These are phyloP conservation scores for Onchidella celtica DNA, from an alignment of 2,888 invertebrate species.

Conservation along the genomic window DNA sequence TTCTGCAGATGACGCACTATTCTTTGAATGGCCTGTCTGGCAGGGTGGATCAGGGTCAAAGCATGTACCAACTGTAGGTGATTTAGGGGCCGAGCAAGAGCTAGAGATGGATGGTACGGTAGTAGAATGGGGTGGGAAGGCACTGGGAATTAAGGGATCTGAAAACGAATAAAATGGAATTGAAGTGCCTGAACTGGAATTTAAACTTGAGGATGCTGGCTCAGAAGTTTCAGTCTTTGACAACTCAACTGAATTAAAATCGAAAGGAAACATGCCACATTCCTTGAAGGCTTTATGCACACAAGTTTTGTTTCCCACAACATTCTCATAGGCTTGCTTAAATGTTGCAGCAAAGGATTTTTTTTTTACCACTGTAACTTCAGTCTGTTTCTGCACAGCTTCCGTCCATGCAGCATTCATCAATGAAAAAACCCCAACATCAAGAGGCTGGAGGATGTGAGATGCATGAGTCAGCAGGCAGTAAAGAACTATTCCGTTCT, in stretches of 20 bases:
- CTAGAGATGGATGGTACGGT: no score
- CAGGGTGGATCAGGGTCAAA: no score
- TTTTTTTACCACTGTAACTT: conserved; percentile 2
- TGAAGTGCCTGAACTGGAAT: no score
- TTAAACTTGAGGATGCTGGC: not conserved
- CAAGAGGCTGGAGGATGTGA: conserved; percentile 24
- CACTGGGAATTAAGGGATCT: no score
- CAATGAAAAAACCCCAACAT: conserved; percentile 16
- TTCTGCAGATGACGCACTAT: no score
- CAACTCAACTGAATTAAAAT: not conserved
- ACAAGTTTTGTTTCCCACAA: not conserved
- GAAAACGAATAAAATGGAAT: no score
- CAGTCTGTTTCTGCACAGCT: conserved; percentile 11
- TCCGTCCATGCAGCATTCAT: conserved; percentile 17
- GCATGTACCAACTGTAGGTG: no score
- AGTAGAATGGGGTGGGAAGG: no score
- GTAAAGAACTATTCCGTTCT: conserved; percentile 19
- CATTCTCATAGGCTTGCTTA: conserved; percentile 15
- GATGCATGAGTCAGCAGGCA: conserved; percentile 14
- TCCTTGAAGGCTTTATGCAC: not conserved
- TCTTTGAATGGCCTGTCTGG: no score
- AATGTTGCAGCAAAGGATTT: conserved; percentile 4
- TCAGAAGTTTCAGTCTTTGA: not conserved
- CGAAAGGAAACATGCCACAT: conserved; percentile 10
- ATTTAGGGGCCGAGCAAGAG: no score